Evolutionary conservation across 2,888 invertebrate species (phyloP).

Genomic region (Pemphredon lugubris): DNA sequence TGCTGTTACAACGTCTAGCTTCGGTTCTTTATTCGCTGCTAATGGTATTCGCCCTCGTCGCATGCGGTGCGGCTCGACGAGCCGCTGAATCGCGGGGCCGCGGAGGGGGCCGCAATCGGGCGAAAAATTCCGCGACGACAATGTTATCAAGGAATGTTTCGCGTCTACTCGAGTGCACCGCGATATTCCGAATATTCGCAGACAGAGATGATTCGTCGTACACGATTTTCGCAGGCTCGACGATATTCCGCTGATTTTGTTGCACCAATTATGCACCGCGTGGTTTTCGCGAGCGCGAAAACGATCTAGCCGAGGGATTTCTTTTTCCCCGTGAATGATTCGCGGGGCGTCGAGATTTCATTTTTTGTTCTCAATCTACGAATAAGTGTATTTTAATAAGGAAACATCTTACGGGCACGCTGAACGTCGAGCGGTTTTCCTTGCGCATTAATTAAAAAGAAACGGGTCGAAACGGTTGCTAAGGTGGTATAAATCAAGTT

Average conservation of each 20-base stretch:
- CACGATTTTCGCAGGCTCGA: not conserved
- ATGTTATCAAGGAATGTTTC: conserved; percentile 49
- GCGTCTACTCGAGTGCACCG: conserved; percentile 8
- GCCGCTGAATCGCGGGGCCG: conserved; percentile 22
- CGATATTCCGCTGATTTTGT: not conserved
- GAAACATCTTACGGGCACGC: no score
- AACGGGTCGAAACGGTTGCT: no score
- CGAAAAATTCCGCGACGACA: conserved; percentile 42
- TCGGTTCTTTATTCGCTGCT: conserved; percentile 42
- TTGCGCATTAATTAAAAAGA: no score
- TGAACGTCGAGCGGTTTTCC: no score
- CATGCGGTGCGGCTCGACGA: conserved; percentile 6
- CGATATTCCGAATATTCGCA: not conserved
- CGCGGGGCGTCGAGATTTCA: no score
- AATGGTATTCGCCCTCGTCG: conserved; percentile 50
- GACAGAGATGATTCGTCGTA: not conserved
- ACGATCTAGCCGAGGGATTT: no score
- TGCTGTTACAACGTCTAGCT: conserved; percentile 53
- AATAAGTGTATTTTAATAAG: no score
- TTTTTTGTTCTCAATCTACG: no score
- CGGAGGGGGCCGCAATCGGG: conserved; percentile 37
- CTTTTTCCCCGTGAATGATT: no score
- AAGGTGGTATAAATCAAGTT: no score
- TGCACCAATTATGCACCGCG: no score
- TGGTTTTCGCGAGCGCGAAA: no score